Percentiles rank a stretch among this genome's conserved stretches.
Evolutionary conservation across 1,140 invertebrate genomes (phyloP).

Genomic region (Laupala kohalensis): DNA sequence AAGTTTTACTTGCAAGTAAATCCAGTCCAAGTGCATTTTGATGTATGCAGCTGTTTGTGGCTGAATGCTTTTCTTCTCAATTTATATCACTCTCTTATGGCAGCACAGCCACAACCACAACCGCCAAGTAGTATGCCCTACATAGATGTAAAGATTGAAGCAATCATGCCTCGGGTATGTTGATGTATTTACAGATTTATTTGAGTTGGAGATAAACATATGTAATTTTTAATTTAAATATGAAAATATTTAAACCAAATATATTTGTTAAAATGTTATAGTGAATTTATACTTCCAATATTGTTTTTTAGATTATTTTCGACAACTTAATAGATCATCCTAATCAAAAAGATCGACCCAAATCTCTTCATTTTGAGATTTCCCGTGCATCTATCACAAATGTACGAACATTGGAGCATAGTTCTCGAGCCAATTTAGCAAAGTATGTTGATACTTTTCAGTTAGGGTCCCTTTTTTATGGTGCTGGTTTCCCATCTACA

Average conservation of each 20-base stretch:
- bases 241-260: too few relatives aligned
- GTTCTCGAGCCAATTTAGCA: conserved; percentile 53
- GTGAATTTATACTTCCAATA: not conserved
- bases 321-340: conserved; percentile 53
- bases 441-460: conserved; percentile 59
- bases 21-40: conserved; percentile 73
- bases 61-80: conserved; percentile 85
- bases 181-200: not conserved
- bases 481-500: conserved; percentile 54
- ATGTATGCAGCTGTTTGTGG: conserved; percentile 78
- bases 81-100: conserved; percentile 57
- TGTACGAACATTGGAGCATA: conserved; percentile 47
- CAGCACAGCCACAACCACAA: conserved; percentile 22
- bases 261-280: not conserved
- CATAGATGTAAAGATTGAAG: conserved; percentile 76
- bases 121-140: conserved; percentile 45
- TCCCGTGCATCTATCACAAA: conserved; percentile 70
- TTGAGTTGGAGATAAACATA: conserved; percentile 1
- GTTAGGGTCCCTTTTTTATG: conserved; percentile 57
- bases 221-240: too few relatives aligned
- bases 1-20: conserved; percentile 85
- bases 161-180: conserved; percentile 76
- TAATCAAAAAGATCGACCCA: conserved; percentile 66
- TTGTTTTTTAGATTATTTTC: conserved; percentile 48
- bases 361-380: conserved; percentile 66